These are phyloP conservation scores for Lacerta agilis DNA, from an alignment of 2,797 vertebrate species.

Conservation along the genomic window DNA sequence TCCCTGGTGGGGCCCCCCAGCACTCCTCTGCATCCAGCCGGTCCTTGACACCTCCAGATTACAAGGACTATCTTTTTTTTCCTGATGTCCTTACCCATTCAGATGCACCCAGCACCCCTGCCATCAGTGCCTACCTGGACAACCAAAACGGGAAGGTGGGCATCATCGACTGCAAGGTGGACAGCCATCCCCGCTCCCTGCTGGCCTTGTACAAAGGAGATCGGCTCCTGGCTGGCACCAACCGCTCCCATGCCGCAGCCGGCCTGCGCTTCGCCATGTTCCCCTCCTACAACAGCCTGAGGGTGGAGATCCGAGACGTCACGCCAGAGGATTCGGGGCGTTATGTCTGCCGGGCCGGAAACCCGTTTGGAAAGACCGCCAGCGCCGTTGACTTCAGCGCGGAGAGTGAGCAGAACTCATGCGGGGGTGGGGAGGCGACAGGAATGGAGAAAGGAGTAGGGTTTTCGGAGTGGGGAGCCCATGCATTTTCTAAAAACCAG, in stretches of 20 bases:
- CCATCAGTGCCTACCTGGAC: slow-evolving; percentile 74
- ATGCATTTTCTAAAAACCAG: background rate
- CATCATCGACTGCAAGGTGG: slow-evolving; percentile 69
- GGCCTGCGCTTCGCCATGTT: background rate
- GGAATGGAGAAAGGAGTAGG: background rate
- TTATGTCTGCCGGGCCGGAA: slow-evolving; percentile 71
- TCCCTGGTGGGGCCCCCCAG: too few relatives aligned
- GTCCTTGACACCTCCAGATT: background rate
- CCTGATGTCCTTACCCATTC: accelerated
- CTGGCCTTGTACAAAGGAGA: slow-evolving; percentile 59
- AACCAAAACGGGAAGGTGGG: slow-evolving; percentile 57
- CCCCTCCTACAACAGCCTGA: slow-evolving; percentile 68
- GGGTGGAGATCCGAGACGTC: slow-evolving; percentile 56
- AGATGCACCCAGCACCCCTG: slow-evolving; percentile 71
- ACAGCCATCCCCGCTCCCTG: slow-evolving; percentile 69
- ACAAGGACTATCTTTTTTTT: background rate
- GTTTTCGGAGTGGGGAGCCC: background rate
- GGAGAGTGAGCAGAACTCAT: slow-evolving; percentile 58
- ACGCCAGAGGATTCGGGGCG: slow-evolving; percentile 54
- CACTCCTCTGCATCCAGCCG: too few relatives aligned
- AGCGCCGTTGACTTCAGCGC: slow-evolving; percentile 53
- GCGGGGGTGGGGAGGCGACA: background rate
- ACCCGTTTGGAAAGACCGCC: slow-evolving; percentile 65
- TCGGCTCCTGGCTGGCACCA: slow-evolving; percentile 68
- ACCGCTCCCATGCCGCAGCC: accelerated